Evolutionary conservation across 1,140 invertebrate genomes (phyloP).

Genomic region (Plectrocnemia conspersa): DNA sequence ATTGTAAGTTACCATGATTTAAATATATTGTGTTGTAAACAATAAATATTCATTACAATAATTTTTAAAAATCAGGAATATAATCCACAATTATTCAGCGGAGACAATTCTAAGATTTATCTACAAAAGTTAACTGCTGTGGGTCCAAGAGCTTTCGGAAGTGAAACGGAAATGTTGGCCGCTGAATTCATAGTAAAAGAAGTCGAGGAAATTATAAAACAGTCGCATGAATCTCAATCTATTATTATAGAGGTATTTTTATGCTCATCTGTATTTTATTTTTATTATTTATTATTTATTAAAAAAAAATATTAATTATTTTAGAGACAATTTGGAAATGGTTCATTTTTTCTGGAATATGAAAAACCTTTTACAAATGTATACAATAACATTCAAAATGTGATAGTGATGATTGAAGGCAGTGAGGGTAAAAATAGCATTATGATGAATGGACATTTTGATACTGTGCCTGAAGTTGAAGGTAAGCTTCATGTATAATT

Average conservation of each 20-base stretch:
- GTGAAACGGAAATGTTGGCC: conserved; percentile 13
- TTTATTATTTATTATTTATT: neutral
- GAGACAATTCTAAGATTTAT: conserved; percentile 21
- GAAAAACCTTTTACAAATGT: conserved; percentile 45
- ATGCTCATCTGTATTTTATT: neutral
- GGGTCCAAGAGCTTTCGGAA: conserved; percentile 26
- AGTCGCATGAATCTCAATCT: conserved; percentile 20
- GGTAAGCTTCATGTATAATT: conserved; percentile 43
- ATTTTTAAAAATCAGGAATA: neutral
- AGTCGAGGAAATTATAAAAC: conserved; percentile 6
- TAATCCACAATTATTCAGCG: conserved; percentile 20
- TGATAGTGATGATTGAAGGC: conserved; percentile 62
- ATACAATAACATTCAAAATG: conserved; percentile 59
- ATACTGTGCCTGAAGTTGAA: conserved; percentile 68
- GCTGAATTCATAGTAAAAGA: conserved; percentile 24
- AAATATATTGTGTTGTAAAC: no score
- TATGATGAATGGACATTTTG: conserved; percentile 77
- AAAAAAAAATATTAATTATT: neutral
- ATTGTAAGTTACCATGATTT: no score
- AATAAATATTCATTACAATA: no score
- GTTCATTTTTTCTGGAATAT: conserved; percentile 50
- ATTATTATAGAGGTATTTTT: conserved; percentile 19
- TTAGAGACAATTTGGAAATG: conserved; percentile 35
- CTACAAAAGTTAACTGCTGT: conserved; percentile 17
- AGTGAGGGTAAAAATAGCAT: conserved; percentile 52